Base-by-base conservation (phyloP, 2,797 vertebrate genomes). In the Centropyge bicolor region DNA sequence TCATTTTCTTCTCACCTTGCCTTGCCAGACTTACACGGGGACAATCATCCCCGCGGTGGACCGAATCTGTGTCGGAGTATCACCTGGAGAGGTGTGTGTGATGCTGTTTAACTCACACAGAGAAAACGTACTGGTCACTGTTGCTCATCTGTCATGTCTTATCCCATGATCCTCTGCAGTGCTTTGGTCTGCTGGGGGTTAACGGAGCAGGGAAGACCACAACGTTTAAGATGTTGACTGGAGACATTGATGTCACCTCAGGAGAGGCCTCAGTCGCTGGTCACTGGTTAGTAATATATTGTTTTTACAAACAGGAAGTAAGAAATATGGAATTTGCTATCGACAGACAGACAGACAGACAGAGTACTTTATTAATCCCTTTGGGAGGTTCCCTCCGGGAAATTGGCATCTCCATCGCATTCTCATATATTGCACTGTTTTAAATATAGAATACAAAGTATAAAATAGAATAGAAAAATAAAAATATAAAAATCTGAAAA, bases 201-300 rank as follows among this genome's bases (percentile, higher is more conserved):
- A 99, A 99, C 1, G 97, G 98, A 3, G 97, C 97, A 62, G 98
- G 98, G 70, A 99, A 99, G 90, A 99, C 98, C 48, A 98, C 97
- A 75, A 99, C 95, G 0, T 98, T 99, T 90, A 98, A 97, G 93
- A 99, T 99, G 97, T 91, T 99, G 81, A 99, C 98, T 7, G 98
- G 98, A 75, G 97, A 99, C 83, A 97, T 95, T 45, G 89, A 95
- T 0, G 97, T 97, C 73, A 97, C 96, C 61, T 96, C 95, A 60
- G 98, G 98, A 22, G 94, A 98, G 65, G 98, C 98, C 41, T 91
- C 95, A 0, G 90, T 99, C 31, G 91, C 95, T 59, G 97, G 97
- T 52, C 93, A 96, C 81, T 98, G 97, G 97, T 97, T 76, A 7
- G 80, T 59, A 2, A 59, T 6, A 38, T 2, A 13, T 43, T 35